These are phyloP conservation scores for Cryptotis parvus DNA, from an alignment of 2,113 vertebrate species.

Conservation along the genomic window DNA sequence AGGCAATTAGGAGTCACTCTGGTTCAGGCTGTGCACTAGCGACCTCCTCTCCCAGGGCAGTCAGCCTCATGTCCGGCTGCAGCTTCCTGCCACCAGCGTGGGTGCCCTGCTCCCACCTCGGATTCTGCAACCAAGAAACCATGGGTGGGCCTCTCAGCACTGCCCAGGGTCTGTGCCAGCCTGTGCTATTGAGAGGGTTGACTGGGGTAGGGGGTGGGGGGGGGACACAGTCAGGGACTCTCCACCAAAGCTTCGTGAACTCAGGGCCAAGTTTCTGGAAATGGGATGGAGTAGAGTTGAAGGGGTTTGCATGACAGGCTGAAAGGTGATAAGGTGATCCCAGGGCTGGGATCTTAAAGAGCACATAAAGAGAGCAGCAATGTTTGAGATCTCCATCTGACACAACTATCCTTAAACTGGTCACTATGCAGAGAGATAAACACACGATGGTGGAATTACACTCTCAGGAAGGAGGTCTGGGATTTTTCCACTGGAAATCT, in stretches of 20 bases:
- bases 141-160: no score
- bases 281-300: not conserved
- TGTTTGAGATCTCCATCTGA: not conserved
- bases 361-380: not conserved
- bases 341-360: not conserved
- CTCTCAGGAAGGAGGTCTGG: not conserved
- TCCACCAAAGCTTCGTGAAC: not conserved
- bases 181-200: not conserved
- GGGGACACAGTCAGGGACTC: not conserved
- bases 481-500: no score
- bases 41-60: conserved; percentile 57
- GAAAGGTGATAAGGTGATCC: not conserved
- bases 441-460: conserved; percentile 22
- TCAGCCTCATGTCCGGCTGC: not conserved
- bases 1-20: conserved; percentile 82
- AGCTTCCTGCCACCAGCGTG: fast-evolving
- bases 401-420: not conserved
- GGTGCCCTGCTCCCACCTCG: not conserved
- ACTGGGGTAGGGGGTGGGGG: no score
- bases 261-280: not conserved
- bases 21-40: conserved; percentile 60
- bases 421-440: not conserved
- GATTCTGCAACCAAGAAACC: not conserved
- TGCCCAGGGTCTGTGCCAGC: no score
- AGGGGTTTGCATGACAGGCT: not conserved